Base-by-base conservation (phyloP, 2,113 vertebrate genomes). In the Ictalurus furcatus region DNA sequence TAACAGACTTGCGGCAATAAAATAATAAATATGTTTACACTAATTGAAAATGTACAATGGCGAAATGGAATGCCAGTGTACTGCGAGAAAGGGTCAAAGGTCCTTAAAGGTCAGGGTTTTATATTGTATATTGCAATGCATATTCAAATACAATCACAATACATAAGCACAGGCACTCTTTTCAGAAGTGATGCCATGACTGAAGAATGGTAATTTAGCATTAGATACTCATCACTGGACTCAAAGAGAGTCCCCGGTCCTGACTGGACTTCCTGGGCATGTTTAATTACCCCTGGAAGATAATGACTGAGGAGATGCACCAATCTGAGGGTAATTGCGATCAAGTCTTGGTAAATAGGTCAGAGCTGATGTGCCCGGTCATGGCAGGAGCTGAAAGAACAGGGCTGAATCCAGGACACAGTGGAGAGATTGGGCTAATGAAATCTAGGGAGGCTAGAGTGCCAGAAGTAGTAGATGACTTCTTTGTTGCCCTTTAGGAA, bases 271-370 rank as follows among this genome's bases (percentile, higher is more conserved):
- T 78, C 44, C 85, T 61, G 69, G 91, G 90, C 54, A 14, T 88
- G 76, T 91, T 92, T 93, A 92, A 94, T 92, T 93, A 93, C 92
- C 93, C 91, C 90, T 91, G 93, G 88, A 92, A 92, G 91, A 90
- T 63, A 81, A 63, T 37, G 40, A 67, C 67, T 44, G 86, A 88
- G 85, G 85, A 91, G 85, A 85, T 80, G 84, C 86, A 84, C 86
- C 85, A 87, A 69, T 89, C 52, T 81, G 16, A 81, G 48, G 88
- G 92, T 93, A 93, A 93, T 93, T 92, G 92, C 78, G 90, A 91
- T 93, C 89, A 87, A 90, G 76, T 9, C 76, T 25, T 89, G 87
- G 90, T 92, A 91, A 92, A 93, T 92, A 94, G 92, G 91, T 93
- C 92, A 93, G 12, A 54, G 59, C 65, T 89, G 84, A 89, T 84